Percentiles rank a stretch among this genome's conserved stretches.
These are phyloP conservation scores for Zaprionus bogoriensis DNA, from an alignment of 2,888 invertebrate species.

Conservation along the genomic window DNA sequence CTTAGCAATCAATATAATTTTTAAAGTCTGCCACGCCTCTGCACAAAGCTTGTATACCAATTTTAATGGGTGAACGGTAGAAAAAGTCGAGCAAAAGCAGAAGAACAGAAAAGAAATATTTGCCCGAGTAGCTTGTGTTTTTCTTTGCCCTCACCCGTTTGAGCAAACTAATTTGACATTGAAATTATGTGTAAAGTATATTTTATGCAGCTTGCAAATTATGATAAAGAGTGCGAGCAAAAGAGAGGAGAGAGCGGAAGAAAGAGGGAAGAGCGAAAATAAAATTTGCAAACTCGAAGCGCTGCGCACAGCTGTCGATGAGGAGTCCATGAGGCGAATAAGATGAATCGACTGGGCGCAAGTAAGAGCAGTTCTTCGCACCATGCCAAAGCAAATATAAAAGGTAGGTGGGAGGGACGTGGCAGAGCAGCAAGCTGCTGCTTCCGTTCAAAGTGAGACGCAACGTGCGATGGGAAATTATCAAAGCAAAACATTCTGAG, in stretches of 20 bases:
- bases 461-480: no score
- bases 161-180: constrained; percentile 72
- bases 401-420: not conserved
- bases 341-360: constrained; percentile 52
- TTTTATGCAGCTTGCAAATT: constrained; percentile 42
- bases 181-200: constrained; percentile 67
- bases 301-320: constrained; percentile 56
- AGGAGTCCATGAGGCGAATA: constrained; percentile 35
- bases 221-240: constrained; percentile 35
- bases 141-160: constrained; percentile 6
- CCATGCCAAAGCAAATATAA: not conserved
- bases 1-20: no score
- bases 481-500: no score
- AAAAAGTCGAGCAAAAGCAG: not conserved
- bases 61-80: no score
- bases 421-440: no score
- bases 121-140: constrained; percentile 47
- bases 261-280: constrained; percentile 6
- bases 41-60: no score
- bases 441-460: no score
- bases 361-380: constrained; percentile 1
- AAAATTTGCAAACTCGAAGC: constrained; percentile 38
- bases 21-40: no score
- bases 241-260: not conserved
- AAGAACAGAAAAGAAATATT: constrained; percentile 50